phyloP scores from a whole-genome alignment of 2,888 invertebrate species.

The Chaitophorus viminalis region DNA sequence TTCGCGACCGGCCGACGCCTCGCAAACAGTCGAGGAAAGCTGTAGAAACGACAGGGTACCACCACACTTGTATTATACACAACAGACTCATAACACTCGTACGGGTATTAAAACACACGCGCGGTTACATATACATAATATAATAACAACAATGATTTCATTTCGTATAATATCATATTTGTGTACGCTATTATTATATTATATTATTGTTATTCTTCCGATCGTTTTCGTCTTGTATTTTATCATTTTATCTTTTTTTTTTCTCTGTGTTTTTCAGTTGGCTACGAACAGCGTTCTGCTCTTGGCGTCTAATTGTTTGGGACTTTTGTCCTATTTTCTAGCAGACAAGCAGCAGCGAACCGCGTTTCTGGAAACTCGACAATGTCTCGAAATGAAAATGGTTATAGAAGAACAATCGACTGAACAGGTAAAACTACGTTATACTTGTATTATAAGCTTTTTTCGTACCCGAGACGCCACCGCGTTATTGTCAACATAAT shows the following conservation, averaged over 20 bases:
- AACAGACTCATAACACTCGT: conserved; percentile 13
- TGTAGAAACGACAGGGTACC: background rate
- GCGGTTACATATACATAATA: background rate
- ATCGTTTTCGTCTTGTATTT: background rate
- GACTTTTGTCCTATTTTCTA: conserved; percentile 78
- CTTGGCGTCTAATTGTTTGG: conserved; percentile 79
- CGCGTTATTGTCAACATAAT: background rate
- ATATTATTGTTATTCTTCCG: background rate
- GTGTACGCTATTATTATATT: background rate
- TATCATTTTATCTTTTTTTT: background rate
- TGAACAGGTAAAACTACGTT: conserved; percentile 77
- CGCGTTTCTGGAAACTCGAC: conserved; percentile 89
- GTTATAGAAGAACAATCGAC: conserved; percentile 93
- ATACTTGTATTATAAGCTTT: background rate
- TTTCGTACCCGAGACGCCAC: background rate
- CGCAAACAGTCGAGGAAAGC: background rate
- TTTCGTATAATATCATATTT: background rate
- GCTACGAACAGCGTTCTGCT: conserved; percentile 78
- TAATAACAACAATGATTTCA: conserved; percentile 17
- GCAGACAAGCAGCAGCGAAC: conserved; percentile 87
- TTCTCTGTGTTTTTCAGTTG: conserved; percentile 71
- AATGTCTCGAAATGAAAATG: conserved; percentile 89
- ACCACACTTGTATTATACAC: background rate
- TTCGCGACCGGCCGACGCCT: conserved; percentile 14
- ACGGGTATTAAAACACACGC: conserved; percentile 6